Percentiles rank a stretch among this genome's conserved stretches.
Evolutionary conservation across 2,797 vertebrate species (phyloP).

Genomic region (Acipenser oxyrinchus): DNA sequence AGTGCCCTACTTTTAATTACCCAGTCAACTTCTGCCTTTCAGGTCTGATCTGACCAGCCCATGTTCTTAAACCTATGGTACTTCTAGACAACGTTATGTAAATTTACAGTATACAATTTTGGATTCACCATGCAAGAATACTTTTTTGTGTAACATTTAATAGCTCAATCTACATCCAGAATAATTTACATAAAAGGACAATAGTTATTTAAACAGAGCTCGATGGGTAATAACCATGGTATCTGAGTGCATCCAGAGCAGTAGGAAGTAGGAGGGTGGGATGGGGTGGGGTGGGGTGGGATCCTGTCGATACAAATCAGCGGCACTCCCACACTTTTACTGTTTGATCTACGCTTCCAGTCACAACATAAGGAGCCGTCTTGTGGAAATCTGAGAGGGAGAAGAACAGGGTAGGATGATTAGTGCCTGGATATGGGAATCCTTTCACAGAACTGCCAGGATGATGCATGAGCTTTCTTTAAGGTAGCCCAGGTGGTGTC

Average conservation of each 20-base stretch:
- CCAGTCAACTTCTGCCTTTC: constrained; percentile 80
- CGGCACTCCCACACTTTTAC: constrained; percentile 99
- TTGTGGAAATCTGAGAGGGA: constrained; percentile 93
- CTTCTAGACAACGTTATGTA: constrained; percentile 98
- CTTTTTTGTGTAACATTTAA: constrained; percentile 99
- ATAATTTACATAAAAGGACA: constrained; percentile 99
- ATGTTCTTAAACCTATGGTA: constrained; percentile 97
- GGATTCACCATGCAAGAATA: constrained; percentile 99
- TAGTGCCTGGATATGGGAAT: no score
- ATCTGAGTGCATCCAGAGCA: constrained; percentile 90
- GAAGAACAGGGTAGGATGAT: constrained; percentile 10
- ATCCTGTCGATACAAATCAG: constrained; percentile 67
- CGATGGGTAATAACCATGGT: constrained; percentile 84
- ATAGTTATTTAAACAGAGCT: constrained; percentile 98
- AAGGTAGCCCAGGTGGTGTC: no score
- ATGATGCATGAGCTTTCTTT: no score
- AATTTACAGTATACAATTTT: constrained; percentile 99
- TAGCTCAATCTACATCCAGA: constrained; percentile 99
- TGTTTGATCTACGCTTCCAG: constrained; percentile 98
- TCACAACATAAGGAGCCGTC: constrained; percentile 95
- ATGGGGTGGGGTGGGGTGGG: constrained; percentile 47
- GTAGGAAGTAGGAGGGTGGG: constrained; percentile 45
- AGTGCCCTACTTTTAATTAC: constrained; percentile 84
- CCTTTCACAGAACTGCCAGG: no score
- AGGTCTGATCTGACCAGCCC: constrained; percentile 91